These are phyloP conservation scores for Quadroppia sp. DNA, from an alignment of 2,888 invertebrate genomes.

Conservation along the genomic window DNA sequence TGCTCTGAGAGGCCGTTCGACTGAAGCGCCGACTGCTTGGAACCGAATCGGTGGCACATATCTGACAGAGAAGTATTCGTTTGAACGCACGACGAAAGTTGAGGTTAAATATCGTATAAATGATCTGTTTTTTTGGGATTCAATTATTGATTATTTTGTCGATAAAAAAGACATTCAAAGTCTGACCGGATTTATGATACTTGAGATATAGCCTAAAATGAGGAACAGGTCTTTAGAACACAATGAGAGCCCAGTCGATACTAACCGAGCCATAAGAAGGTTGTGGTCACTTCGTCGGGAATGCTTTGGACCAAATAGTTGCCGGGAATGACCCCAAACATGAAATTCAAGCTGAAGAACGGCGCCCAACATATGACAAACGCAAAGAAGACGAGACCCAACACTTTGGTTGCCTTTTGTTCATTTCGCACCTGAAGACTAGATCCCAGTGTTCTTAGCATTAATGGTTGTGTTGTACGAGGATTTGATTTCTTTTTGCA, in stretches of 20 bases:
- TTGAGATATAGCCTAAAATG: conserved; percentile 25
- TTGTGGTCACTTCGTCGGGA: conserved; percentile 68
- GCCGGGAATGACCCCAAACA: conserved; percentile 68
- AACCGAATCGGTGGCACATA: conserved; percentile 29
- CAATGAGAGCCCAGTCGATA: conserved; percentile 57
- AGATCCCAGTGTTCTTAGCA: conserved; percentile 46
- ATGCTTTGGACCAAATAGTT: conserved; percentile 60
- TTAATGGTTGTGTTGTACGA: conserved; percentile 42
- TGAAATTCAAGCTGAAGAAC: conserved; percentile 82
- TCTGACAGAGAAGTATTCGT: conserved; percentile 69
- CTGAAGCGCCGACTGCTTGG: conserved; percentile 22
- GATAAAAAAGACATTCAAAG: background rate
- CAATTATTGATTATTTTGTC: too few species aligned
- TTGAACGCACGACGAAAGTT: conserved; percentile 86
- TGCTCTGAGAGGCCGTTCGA: conserved; percentile 13
- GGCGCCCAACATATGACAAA: conserved; percentile 95
- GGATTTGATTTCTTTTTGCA: background rate
- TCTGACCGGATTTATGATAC: conserved; percentile 26
- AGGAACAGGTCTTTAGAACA: background rate
- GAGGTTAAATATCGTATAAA: conserved; percentile 93
- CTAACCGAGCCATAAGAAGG: conserved; percentile 88
- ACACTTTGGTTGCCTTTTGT: conserved; percentile 92
- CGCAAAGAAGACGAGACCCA: conserved; percentile 89
- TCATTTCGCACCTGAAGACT: conserved; percentile 74
- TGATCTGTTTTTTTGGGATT: conserved; percentile 70